These are phyloP conservation scores for Mastigias papua DNA, from an alignment of 30 jellyfish, hydroid and myxozoan genomes.

Conservation along the genomic window DNA sequence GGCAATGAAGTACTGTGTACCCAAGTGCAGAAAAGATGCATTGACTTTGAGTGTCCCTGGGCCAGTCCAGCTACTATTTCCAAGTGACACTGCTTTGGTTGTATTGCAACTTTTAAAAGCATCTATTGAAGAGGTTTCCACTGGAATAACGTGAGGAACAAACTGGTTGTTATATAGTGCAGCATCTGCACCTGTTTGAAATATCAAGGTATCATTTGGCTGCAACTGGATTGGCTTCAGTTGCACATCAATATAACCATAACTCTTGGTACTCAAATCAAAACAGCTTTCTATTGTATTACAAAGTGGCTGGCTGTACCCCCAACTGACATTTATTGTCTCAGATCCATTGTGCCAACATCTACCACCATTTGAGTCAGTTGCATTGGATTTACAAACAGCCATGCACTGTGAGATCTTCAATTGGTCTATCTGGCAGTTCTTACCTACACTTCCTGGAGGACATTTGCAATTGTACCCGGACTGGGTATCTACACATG, in stretches of 20 bases:
- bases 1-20: conserved; percentile 94
- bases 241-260: conserved; percentile 86
- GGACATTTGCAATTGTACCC: conserved; percentile 90
- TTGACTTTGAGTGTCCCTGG: conserved; percentile 72
- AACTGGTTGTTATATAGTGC: conserved; percentile 68
- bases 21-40: conserved; percentile 72
- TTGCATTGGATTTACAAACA: conserved; percentile 40
- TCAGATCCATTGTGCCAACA: conserved; percentile 91
- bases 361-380: conserved; percentile 71
- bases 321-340: conserved; percentile 97
- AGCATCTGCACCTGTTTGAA: conserved; percentile 87
- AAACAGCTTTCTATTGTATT: conserved; percentile 87
- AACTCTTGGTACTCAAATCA: conserved; percentile 43
- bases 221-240: conserved; percentile 92
- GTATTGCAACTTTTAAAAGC: conserved; percentile 86
- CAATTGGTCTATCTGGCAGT: conserved; percentile 77
- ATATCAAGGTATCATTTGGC: conserved; percentile 80
- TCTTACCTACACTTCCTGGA: conserved; percentile 64
- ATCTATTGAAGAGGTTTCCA: conserved; percentile 74
- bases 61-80: conserved; percentile 51
- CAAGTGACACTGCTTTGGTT: conserved; percentile 81
- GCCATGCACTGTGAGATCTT: conserved; percentile 53
- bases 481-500: conserved; percentile 63
- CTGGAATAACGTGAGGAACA: conserved; percentile 88
- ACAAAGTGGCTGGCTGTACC: conserved; percentile 89